A percentile compares a stretch with the other conserved stretches of the same genome.
Conservation (phyloP, 2,113 vertebrate genomes). For the Pterocles burchelli region DNA sequence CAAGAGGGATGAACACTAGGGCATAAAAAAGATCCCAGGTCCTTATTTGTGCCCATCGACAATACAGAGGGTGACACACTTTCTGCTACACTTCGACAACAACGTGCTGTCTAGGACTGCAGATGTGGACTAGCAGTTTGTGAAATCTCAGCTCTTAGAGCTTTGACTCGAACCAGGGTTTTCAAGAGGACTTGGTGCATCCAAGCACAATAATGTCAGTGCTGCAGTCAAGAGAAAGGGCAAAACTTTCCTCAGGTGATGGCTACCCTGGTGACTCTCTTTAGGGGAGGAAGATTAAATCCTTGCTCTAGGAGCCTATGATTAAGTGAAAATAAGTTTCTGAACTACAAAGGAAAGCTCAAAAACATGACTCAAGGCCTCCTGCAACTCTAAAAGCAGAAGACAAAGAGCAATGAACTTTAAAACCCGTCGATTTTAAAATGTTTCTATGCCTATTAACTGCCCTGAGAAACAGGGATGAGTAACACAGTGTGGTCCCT, state of each 20-base stretch:
- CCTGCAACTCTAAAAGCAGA: background rate
- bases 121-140: background rate
- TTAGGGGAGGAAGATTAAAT: background rate
- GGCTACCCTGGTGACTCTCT: background rate
- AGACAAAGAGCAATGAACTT: background rate
- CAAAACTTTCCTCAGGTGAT: background rate
- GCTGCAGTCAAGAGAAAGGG: background rate
- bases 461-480: background rate
- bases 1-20: background rate
- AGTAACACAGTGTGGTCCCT: background rate
- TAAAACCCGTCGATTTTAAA: background rate
- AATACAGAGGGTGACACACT: background rate
- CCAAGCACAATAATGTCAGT: background rate
- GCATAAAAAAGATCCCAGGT: background rate
- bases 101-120: background rate
- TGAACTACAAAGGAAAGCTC: background rate
- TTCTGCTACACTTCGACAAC: background rate
- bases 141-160: background rate
- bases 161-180: background rate
- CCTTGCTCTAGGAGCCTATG: background rate
- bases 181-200: background rate
- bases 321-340: background rate
- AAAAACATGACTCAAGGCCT: background rate
- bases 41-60: background rate
- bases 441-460: background rate